Evolutionary conservation across 2,797 vertebrate species (phyloP).

Genomic region (Pyrrhura leucotis): DNA sequence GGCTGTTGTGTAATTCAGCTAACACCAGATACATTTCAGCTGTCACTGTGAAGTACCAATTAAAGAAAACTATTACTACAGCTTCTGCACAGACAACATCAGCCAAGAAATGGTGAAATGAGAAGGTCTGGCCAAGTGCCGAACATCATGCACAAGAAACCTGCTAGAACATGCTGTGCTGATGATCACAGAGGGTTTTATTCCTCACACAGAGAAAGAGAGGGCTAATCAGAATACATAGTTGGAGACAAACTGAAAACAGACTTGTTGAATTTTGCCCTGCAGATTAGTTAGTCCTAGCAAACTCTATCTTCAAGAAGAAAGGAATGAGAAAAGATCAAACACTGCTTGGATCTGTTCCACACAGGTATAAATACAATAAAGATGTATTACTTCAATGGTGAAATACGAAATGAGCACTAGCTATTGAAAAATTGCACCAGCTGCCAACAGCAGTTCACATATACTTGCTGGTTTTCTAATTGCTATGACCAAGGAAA

Average conservation of each 20-base stretch:
- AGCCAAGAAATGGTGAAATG: constrained; percentile 20
- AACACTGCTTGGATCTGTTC: not conserved
- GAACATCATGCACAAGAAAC: not conserved
- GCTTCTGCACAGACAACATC: not conserved
- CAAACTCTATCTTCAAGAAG: constrained; percentile 3
- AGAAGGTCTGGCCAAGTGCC: not conserved
- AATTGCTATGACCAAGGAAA: not conserved
- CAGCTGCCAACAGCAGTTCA: not conserved
- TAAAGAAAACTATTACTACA: constrained; percentile 24
- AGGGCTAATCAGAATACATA: not conserved
- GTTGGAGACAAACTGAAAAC: not conserved
- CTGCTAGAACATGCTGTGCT: constrained; percentile 22
- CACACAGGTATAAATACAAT: not conserved
- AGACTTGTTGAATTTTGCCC: not conserved
- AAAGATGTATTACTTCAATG: not conserved
- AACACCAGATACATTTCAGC: not conserved
- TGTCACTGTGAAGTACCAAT: not conserved
- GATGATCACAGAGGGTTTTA: not conserved
- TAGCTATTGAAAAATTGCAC: not conserved
- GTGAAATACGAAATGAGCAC: not conserved
- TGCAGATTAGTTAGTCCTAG: not conserved
- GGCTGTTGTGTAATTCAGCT: not conserved
- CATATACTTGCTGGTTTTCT: not conserved
- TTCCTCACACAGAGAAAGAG: not conserved
- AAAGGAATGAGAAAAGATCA: not conserved